Conservation (phyloP, 1,140 invertebrate species). For the Philotrypesis tridentata region DNA sequence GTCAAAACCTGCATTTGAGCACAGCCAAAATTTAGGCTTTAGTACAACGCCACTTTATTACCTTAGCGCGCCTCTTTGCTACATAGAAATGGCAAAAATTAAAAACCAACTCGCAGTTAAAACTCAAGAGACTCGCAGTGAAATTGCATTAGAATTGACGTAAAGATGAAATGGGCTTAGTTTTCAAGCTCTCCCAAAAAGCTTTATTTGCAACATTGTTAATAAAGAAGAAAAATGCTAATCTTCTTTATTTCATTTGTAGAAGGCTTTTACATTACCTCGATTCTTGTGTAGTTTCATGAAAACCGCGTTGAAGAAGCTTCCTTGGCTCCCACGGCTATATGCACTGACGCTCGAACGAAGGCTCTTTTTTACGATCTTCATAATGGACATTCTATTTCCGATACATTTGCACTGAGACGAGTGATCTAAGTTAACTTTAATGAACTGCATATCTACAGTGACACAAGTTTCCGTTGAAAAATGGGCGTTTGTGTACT, state of each 20-base stretch:
- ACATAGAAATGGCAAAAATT: not conserved
- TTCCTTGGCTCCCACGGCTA: not conserved
- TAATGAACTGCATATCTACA: too few species aligned
- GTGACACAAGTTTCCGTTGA: too few species aligned
- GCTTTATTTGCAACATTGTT: not conserved
- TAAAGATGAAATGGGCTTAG: not conserved
- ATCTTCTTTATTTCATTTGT: not conserved
- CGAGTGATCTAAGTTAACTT: too few species aligned
- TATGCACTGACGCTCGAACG: conserved; percentile 18
- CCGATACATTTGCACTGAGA: not conserved
- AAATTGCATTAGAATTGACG: conserved; percentile 29
- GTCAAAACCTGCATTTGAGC: not conserved
- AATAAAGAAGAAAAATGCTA: not conserved
- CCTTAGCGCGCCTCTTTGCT: not conserved
- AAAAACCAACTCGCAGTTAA: not conserved
- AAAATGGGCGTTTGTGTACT: too few species aligned
- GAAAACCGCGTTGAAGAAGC: not conserved
- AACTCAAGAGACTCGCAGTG: not conserved
- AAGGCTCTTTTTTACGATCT: not conserved
- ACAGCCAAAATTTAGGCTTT: conserved; percentile 1
- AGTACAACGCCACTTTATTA: not conserved
- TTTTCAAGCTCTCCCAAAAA: not conserved
- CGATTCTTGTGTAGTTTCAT: conserved; percentile 31
- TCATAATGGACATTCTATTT: conserved; percentile 3
- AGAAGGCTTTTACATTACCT: conserved; percentile 13